A percentile compares a stretch with the other conserved stretches of the same genome.
Evolutionary conservation across 2,797 vertebrate genomes (phyloP).

Genomic region (Limosa lapponica): DNA sequence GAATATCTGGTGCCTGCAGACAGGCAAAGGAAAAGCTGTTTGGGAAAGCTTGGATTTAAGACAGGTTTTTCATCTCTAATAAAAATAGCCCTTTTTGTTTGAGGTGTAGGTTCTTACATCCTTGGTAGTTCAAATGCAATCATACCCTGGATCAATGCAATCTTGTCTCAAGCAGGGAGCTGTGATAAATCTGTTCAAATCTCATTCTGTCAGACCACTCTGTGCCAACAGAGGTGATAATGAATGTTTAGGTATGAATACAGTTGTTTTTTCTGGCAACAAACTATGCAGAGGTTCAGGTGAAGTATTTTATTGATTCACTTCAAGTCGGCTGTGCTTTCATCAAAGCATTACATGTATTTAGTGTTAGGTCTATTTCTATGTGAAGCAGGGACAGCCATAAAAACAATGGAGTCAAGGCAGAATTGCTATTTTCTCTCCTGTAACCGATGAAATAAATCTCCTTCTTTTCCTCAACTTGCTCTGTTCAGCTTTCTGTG

Average conservation of each 20-base stretch:
- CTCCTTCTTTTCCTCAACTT: neutral
- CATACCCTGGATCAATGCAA: conserved; percentile 18
- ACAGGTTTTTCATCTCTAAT: neutral
- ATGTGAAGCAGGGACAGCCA: neutral
- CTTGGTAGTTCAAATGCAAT: neutral
- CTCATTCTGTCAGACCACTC: neutral
- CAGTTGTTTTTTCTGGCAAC: neutral
- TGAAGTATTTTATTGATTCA: conserved; percentile 6
- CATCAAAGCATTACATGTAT: neutral
- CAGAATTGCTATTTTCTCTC: neutral
- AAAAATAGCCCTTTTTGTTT: neutral
- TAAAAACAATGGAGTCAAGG: neutral
- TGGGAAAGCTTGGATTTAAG: conserved; percentile 20
- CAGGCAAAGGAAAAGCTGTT: conserved; percentile 8
- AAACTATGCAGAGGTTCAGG: neutral
- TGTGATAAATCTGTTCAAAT: conserved; percentile 32
- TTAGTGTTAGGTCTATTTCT: neutral
- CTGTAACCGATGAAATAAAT: neutral
- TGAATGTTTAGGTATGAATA: conserved; percentile 30
- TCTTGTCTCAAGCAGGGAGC: neutral
- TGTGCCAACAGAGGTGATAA: conserved; percentile 22
- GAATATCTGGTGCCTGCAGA: conserved; percentile 30
- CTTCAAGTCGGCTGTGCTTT: neutral
- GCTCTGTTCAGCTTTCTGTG: neutral
- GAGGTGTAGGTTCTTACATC: conserved; percentile 9